Conservation (phyloP, 2,888 invertebrate genomes). For the Macrophya alboannulata region DNA sequence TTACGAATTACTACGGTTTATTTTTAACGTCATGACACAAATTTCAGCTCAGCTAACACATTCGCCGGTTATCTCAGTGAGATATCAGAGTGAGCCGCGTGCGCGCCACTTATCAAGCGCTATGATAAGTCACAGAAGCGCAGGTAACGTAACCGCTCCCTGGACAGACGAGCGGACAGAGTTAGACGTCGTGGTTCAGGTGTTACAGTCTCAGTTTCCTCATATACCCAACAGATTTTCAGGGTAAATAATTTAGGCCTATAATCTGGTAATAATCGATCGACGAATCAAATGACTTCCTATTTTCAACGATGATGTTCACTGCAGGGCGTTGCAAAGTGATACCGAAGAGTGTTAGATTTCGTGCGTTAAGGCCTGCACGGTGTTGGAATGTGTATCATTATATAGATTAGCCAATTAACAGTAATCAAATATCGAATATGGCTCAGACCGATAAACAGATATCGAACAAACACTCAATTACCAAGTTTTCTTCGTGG, state of each 20-base stretch:
- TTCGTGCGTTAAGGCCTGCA: background rate
- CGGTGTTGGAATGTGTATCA: conserved; percentile 19
- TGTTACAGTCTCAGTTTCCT: conserved; percentile 80
- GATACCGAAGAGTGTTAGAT: background rate
- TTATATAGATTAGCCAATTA: background rate
- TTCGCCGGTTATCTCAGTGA: conserved; percentile 45
- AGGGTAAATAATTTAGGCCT: background rate
- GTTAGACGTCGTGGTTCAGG: conserved; percentile 76
- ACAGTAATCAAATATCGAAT: background rate
- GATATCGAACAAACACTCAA: background rate
- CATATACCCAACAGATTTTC: conserved; percentile 45
- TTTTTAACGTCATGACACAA: conserved; percentile 24
- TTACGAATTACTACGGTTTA: conserved; percentile 17
- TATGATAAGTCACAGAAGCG: conserved; percentile 50
- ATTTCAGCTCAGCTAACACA: conserved; percentile 46
- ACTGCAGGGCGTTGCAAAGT: background rate
- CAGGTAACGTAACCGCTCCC: conserved; percentile 53
- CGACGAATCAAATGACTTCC: conserved; percentile 77
- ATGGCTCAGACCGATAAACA: conserved; percentile 1
- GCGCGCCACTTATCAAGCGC: conserved; percentile 55
- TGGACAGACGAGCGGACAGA: conserved; percentile 57
- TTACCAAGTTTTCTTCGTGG: background rate
- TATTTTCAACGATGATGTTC: conserved; percentile 77
- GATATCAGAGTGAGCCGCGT: conserved; percentile 44
- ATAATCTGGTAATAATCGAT: background rate